phyloP scores from a whole-genome alignment of 2,113 vertebrate species.

The Isurus oxyrinchus region DNA sequence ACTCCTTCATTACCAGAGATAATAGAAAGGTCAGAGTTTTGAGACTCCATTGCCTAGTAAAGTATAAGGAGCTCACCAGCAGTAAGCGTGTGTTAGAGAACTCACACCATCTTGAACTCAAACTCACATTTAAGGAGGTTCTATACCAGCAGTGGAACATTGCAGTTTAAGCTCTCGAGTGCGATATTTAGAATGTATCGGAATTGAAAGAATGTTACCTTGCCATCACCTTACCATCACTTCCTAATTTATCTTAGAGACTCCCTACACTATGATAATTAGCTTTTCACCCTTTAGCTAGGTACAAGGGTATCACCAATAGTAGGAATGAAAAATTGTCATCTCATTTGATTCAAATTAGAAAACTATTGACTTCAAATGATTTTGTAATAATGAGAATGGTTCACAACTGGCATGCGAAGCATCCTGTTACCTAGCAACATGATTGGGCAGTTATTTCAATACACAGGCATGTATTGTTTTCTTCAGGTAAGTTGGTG shows the following conservation, averaged over 20 bases:
- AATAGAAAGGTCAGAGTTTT: not conserved
- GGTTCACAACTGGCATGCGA: not conserved
- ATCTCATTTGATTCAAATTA: not conserved
- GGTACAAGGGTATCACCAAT: not conserved
- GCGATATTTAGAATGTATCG: not conserved
- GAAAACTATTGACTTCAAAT: not conserved
- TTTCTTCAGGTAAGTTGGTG: not conserved
- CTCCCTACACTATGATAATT: too few species aligned
- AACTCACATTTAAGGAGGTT: not conserved
- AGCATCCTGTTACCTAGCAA: constrained; percentile 1
- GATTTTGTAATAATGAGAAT: not conserved
- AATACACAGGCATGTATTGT: not conserved
- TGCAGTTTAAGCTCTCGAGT: not conserved
- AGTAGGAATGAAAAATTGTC: not conserved
- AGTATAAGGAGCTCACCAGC: not conserved
- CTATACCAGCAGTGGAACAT: not conserved
- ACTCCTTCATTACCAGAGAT: not conserved
- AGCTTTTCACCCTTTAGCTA: not conserved
- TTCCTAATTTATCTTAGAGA: not conserved
- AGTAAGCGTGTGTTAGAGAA: not conserved
- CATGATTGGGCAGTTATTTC: not conserved
- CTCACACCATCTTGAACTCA: not conserved
- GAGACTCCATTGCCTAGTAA: not conserved
- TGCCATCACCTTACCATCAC: not conserved
- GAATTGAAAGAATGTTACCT: not conserved